phyloP scores from a whole-genome alignment of 1,140 invertebrate species.

The Brachionus plicatilis region DNA sequence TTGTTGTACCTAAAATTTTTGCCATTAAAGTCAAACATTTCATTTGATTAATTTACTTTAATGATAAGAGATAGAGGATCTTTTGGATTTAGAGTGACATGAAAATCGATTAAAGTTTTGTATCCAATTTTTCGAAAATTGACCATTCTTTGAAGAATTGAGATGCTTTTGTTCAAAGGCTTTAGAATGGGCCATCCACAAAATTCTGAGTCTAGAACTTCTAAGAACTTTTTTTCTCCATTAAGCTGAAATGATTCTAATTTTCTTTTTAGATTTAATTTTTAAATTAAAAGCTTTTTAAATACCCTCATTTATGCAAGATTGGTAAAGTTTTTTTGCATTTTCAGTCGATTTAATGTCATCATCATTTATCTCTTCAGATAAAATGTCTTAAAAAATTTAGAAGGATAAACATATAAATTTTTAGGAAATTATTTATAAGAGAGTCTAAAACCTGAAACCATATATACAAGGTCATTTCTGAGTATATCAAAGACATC shows the following conservation, averaged over 20 bases:
- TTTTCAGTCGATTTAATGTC: slow-evolving; percentile 32
- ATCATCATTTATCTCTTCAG: not conserved
- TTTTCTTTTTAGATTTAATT: not conserved
- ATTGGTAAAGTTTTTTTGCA: slow-evolving; percentile 22
- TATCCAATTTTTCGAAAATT: slow-evolving; percentile 3
- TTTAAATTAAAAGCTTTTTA: not conserved
- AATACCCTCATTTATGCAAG: slow-evolving; percentile 39
- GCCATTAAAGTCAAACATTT: not conserved
- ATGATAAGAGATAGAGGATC: not conserved
- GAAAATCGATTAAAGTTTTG: slow-evolving; percentile 24
- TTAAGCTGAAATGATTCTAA: not conserved
- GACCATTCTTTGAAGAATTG: not conserved
- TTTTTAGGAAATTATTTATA: not conserved
- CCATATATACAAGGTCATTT: not conserved
- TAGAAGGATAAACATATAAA: not conserved
- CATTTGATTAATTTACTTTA: not conserved
- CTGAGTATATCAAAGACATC: slow-evolving; percentile 34
- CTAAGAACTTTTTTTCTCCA: not conserved
- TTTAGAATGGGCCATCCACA: slow-evolving; percentile 35
- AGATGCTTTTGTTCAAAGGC: not conserved
- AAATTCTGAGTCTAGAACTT: not conserved
- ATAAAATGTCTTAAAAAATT: not conserved
- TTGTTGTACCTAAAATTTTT: slow-evolving; percentile 13
- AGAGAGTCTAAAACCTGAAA: not conserved
- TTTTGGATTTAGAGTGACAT: slow-evolving; percentile 20